Evolutionary conservation across 2,113 vertebrate species (phyloP).

Genomic region (Oncorhynchus gorbuscha): DNA sequence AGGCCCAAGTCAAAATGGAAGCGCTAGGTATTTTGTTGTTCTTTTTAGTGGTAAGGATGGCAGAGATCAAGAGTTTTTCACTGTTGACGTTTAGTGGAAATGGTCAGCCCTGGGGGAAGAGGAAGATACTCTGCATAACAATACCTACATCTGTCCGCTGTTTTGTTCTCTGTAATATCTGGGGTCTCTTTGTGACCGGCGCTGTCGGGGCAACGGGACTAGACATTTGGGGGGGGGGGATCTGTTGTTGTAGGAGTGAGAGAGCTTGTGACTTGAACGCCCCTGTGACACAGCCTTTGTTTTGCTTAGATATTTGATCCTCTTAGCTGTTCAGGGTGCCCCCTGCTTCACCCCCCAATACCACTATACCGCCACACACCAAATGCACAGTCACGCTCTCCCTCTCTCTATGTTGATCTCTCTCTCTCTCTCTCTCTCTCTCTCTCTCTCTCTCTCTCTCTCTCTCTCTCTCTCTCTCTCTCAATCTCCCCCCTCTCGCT

Average conservation of each 20-base stretch:
- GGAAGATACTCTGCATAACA: constrained; percentile 84
- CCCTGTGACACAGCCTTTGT: constrained; percentile 97
- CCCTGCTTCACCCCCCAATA: constrained; percentile 10
- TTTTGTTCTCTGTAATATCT: constrained; percentile 92
- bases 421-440: constrained; percentile 31
- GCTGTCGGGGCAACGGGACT: constrained; percentile 90
- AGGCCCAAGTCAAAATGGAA: neutral
- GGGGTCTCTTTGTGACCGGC: constrained; percentile 81
- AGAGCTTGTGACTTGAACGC: constrained; percentile 92
- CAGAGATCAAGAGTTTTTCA: neutral
- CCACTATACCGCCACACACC: constrained; percentile 43
- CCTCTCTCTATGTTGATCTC: constrained; percentile 18
- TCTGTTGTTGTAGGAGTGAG: constrained; percentile 84
- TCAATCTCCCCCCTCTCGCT: neutral
- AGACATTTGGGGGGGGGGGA: constrained; percentile 64
- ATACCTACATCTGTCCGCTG: constrained; percentile 96
- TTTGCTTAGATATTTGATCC: constrained; percentile 97
- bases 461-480: constrained; percentile 27
- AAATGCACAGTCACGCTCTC: constrained; percentile 6
- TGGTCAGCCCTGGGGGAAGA: neutral
- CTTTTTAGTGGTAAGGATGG: neutral
- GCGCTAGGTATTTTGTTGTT: neutral
- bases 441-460: constrained; percentile 20
- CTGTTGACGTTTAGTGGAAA: neutral
- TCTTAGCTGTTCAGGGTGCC: constrained; percentile 83